phyloP scores from a whole-genome alignment of 2,797 vertebrate genomes.

The Kryptolebias ocellatus region DNA sequence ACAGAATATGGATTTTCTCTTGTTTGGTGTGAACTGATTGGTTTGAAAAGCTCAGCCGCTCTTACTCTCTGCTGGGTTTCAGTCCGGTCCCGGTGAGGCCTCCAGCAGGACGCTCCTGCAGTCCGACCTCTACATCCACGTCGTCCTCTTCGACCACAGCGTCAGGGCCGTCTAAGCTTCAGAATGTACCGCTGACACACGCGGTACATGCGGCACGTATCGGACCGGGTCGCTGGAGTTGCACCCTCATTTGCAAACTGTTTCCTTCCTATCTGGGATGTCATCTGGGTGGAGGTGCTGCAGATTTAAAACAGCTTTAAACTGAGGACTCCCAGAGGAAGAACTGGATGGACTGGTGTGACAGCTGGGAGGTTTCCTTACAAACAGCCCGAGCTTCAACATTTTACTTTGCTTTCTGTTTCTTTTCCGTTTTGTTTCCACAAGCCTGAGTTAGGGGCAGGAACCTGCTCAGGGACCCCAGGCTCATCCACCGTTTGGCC shows the following conservation, averaged over 20 bases:
- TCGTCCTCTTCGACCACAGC: conserved; percentile 83
- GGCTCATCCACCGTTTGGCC: conserved; percentile 50
- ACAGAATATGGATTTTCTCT: neutral
- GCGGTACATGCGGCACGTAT: conserved; percentile 32
- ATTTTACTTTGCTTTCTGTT: neutral
- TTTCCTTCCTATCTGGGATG: conserved; percentile 56
- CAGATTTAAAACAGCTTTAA: conserved; percentile 21
- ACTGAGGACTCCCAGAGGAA: conserved; percentile 38
- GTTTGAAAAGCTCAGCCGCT: neutral
- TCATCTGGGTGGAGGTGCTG: conserved; percentile 72
- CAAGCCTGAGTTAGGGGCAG: conserved; percentile 38
- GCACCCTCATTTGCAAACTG: conserved; percentile 53
- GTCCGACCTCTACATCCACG: conserved; percentile 84
- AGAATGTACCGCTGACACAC: conserved; percentile 26
- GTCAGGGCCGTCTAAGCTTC: conserved; percentile 71
- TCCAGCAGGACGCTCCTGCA: conserved; percentile 77
- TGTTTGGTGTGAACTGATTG: too few species aligned
- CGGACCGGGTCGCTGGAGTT: conserved; percentile 35
- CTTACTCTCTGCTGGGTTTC: conserved; percentile 57
- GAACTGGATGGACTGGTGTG: conserved; percentile 15
- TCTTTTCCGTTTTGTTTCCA: conserved; percentile 28
- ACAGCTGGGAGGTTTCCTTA: conserved; percentile 7
- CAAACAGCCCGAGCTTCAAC: neutral
- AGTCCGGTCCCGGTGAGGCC: conserved; percentile 83
- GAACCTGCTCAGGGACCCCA: conserved; percentile 56